phyloP scores from a whole-genome alignment of 1,140 invertebrate genomes.

The Spodoptera litura region DNA sequence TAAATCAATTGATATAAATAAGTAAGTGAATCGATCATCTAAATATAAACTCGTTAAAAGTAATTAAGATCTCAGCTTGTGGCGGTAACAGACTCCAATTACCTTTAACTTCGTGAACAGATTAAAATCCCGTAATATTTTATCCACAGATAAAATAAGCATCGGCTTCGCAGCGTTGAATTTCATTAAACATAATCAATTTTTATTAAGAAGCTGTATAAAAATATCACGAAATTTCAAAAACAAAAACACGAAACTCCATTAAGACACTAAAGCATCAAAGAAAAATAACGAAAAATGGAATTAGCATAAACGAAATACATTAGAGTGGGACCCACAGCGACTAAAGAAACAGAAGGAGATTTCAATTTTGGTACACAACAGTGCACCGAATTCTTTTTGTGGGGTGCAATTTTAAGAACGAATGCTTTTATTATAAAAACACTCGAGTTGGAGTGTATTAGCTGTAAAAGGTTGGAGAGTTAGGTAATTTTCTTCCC shows the following conservation, averaged over 20 bases:
- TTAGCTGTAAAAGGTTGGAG: background rate
- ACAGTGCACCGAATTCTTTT: conserved; percentile 44
- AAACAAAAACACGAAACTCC: conserved; percentile 52
- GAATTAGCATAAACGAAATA: conserved; percentile 74
- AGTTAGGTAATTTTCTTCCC: background rate
- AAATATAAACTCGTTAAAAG: conserved; percentile 15
- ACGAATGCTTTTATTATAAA: background rate
- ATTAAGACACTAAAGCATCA: conserved; percentile 62
- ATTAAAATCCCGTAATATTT: conserved; percentile 7
- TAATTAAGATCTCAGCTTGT: conserved; percentile 10
- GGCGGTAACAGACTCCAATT: conserved; percentile 7
- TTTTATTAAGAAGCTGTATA: conserved; percentile 1
- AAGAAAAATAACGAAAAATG: conserved; percentile 63
- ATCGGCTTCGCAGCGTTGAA: background rate
- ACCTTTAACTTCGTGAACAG: conserved; percentile 13
- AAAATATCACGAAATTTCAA: conserved; percentile 2
- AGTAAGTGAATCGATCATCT: background rate
- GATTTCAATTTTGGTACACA: conserved; percentile 57
- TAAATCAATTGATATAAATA: background rate
- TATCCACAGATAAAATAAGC: background rate
- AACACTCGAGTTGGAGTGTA: background rate
- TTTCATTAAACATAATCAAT: conserved; percentile 9
- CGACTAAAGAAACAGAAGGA: conserved; percentile 58
- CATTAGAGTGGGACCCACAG: conserved; percentile 62
- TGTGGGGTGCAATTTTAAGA: conserved; percentile 18